Evolutionary conservation across 2,113 vertebrate species (phyloP), one percentile per base, ranked within the genome.

Genomic region (Himantopus leucocephalus): DNA sequence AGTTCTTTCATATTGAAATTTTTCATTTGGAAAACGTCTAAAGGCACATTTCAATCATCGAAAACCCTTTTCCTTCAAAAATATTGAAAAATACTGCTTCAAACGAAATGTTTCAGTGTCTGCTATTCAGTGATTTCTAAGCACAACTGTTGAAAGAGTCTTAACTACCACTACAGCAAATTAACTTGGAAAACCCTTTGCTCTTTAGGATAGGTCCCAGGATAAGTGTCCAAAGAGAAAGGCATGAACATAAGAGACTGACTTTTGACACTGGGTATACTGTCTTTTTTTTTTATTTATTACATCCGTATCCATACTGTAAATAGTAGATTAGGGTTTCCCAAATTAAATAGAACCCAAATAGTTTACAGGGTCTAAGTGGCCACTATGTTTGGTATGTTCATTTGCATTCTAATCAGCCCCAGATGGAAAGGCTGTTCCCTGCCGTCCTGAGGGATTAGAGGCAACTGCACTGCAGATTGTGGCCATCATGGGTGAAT

Each of bases 21-120:
- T 91, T 94, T 70, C 48, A 53, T 64, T 92, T 88, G 70, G 45
- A 76, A 91, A 92, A 83, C 10, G 19, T 95, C 72, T 95, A 63
- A 91, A 91, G 59, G 80, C 27, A 3, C n/a, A 56, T 92, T 95
- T 88, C 79, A 86, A 73, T 73, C 35, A 76, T 0, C 52, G 34
- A 85, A 94, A 94, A 73, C 8, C 10, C 8, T 59, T 90, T 76
- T 67, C 48, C 79, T 83, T 59, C 62, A 85, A 75, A 85, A 94
- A 71, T 67, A 74, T 12, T 84, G 55, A 70, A 77, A 88, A 92
- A 32, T 48, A 71, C 27, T 82, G 47, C 45, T 82, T 63, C 73
- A 59, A 37, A 6, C 37, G 78, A 71, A 95, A 63, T 92, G 18
- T 48, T 88, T 70, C 66, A 75, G 22, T 30, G 29, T 59, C 70